A percentile compares a stretch with the other conserved stretches of the same genome.
These are phyloP conservation scores for Actinia tenebrosa DNA, from an alignment of 64 coral and sea anemone genomes.

Conservation along the genomic window DNA sequence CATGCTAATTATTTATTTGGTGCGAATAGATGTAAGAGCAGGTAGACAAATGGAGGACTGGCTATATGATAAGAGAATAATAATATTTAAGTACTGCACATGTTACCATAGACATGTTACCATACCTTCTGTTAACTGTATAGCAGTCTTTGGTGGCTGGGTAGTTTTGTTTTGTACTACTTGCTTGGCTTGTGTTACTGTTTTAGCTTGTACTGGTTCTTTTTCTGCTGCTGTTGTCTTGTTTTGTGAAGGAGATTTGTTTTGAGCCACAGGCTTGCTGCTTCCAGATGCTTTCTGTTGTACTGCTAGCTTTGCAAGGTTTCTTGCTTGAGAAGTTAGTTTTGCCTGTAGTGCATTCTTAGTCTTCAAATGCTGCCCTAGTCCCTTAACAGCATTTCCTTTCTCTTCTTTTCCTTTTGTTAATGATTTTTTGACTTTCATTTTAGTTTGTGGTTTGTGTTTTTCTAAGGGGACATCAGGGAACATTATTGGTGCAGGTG, in stretches of 20 bases:
- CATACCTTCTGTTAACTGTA: slow-evolving; percentile 20
- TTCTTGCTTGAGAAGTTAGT: background rate
- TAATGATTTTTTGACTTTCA: slow-evolving; percentile 12
- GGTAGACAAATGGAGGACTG: no score
- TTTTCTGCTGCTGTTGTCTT: background rate
- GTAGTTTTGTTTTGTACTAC: background rate
- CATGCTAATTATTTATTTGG: no score
- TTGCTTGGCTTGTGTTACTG: slow-evolving; percentile 18
- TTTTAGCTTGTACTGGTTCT: background rate
- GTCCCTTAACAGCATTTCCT: background rate
- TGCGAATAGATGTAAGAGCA: no score
- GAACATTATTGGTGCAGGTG: slow-evolving; percentile 1
- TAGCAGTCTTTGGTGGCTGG: background rate
- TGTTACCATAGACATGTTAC: no score
- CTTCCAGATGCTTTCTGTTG: background rate
- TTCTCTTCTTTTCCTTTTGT: slow-evolving; percentile 16
- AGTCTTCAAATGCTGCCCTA: background rate
- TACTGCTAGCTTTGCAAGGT: slow-evolving; percentile 7
- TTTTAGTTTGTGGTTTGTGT: slow-evolving; percentile 16
- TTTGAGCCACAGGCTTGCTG: background rate
- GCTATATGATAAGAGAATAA: no score
- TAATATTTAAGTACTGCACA: no score
- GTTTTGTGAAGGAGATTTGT: slow-evolving; percentile 7
- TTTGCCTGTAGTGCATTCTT: slow-evolving; percentile 5
- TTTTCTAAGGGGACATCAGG: slow-evolving; percentile 25